Evolutionary conservation across 2,113 vertebrate species (phyloP), one percentile per base, ranked within the genome.

Genomic region (Mormoops blainvillei): DNA sequence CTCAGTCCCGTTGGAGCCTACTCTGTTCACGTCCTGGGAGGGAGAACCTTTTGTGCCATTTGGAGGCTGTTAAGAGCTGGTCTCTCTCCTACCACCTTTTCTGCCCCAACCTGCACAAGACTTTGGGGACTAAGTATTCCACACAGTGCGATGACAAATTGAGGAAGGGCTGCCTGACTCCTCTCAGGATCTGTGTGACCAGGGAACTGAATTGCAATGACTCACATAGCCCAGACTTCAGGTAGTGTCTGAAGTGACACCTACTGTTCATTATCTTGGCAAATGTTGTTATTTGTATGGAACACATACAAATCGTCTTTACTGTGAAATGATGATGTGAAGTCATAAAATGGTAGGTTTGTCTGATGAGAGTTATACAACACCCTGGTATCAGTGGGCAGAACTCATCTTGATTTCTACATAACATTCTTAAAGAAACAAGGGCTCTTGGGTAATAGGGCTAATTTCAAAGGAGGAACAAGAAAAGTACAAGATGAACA

Each of bases 1-100:
- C 8, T 4, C 28, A 7, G 31, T 19, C 1, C 9, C 11, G 9
- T 5, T 12, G 50, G 31, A 28, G 26, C 2, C 24, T 31, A 1
- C 3, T n/a, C 38, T 61, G 14, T 52, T 14, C 14, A 1, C 0
- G 19, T 36, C 11, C 28, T 41, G 26, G 22, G 87, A 15, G 24
- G 36, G 26, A 71, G 65, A 36, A 4, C 26, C 12, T 26, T 19
- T 5, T 31, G 1, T 26, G 13, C 26, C 5, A 0, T 2, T 15
- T 80, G 4, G 3, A 22, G 24, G 12, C 7, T 18, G 18, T 18
- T 38, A 38, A 45, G 16, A 56, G 31, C 33, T 15, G 3, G 5
- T 20, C 28, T 8, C 11, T 38, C 52, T 48, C 63, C 31, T 6
- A 11, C 2, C 31, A 33, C 3, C 22, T 68, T 6, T 3, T 26